Evolutionary conservation across 2,113 vertebrate species (phyloP).

Genomic region (Epinephelus moara): DNA sequence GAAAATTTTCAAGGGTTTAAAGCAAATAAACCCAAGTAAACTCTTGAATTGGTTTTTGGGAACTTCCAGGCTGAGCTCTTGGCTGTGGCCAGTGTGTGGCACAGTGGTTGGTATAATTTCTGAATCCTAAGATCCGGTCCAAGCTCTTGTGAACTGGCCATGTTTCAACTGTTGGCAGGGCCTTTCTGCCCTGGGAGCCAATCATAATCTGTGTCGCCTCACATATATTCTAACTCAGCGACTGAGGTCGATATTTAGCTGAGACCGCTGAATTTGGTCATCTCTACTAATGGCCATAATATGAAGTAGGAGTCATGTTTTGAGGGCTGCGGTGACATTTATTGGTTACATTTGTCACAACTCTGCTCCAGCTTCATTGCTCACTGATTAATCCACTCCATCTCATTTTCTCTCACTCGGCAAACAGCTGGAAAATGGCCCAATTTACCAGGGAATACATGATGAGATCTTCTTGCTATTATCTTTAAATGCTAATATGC

Average conservation of each 20-base stretch:
- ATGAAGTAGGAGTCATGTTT: slow-evolving; percentile 47
- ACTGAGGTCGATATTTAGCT: slow-evolving; percentile 51
- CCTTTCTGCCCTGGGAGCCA: slow-evolving; percentile 47
- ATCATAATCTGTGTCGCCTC: slow-evolving; percentile 54
- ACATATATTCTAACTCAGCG: slow-evolving; percentile 42
- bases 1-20: slow-evolving; percentile 45
- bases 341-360: slow-evolving; percentile 50
- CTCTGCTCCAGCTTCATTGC: slow-evolving; percentile 28
- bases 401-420: slow-evolving; percentile 22
- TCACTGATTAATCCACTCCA: slow-evolving; percentile 39
- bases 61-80: slow-evolving; percentile 59
- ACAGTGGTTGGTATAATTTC: slow-evolving; percentile 56
- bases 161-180: slow-evolving; percentile 57
- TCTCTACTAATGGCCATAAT: slow-evolving; percentile 54
- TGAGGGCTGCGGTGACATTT: slow-evolving; percentile 46
- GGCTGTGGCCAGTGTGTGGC: slow-evolving; percentile 50
- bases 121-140: slow-evolving; percentile 67
- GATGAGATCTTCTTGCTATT: slow-evolving; percentile 56
- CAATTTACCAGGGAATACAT: slow-evolving; percentile 42
- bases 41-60: slow-evolving; percentile 55
- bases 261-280: slow-evolving; percentile 51
- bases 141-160: slow-evolving; percentile 66
- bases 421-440: slow-evolving; percentile 61
- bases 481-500: slow-evolving; percentile 60
- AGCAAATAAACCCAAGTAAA: slow-evolving; percentile 53